Percentiles rank a stretch among this genome's conserved stretches.
These are phyloP conservation scores for Choloepus hoffmanni DNA, from an alignment of 2,113 vertebrate species.

Conservation along the genomic window DNA sequence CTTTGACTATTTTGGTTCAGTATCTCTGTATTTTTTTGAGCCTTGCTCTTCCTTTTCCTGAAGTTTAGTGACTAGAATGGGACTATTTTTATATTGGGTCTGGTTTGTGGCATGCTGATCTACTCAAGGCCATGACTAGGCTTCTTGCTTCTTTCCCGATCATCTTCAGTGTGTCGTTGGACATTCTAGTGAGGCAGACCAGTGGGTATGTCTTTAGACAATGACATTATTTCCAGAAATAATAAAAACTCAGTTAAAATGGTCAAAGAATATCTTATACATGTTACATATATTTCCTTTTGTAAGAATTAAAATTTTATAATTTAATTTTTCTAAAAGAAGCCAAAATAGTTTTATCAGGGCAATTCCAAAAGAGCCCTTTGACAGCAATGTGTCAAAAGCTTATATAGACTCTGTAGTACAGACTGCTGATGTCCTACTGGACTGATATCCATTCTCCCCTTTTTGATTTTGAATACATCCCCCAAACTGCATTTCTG, in stretches of 20 bases:
- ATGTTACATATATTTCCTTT: not conserved
- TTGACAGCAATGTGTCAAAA: not conserved
- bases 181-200: not conserved
- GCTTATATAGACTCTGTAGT: not conserved
- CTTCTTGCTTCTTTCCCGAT: not conserved
- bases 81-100: not conserved
- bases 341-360: not conserved
- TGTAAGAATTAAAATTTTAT: not conserved
- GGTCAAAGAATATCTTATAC: not conserved
- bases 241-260: not conserved
- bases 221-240: not conserved
- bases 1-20: not conserved
- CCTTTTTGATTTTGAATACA: too few relatives aligned
- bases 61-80: not conserved
- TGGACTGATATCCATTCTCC: too few relatives aligned
- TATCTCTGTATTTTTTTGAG: not conserved
- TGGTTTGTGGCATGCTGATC: not conserved
- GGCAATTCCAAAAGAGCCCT: not conserved
- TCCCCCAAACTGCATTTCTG: not conserved
- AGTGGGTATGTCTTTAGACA: not conserved
- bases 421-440: not conserved
- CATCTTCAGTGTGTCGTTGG: not conserved
- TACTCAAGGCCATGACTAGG: not conserved
- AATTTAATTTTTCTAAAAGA: not conserved
- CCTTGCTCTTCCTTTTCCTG: not conserved